Percentiles rank a stretch among this genome's conserved stretches.
Evolutionary conservation across 2,113 vertebrate species (phyloP).

Genomic region (Speoplatyrhinus poulsoni): DNA sequence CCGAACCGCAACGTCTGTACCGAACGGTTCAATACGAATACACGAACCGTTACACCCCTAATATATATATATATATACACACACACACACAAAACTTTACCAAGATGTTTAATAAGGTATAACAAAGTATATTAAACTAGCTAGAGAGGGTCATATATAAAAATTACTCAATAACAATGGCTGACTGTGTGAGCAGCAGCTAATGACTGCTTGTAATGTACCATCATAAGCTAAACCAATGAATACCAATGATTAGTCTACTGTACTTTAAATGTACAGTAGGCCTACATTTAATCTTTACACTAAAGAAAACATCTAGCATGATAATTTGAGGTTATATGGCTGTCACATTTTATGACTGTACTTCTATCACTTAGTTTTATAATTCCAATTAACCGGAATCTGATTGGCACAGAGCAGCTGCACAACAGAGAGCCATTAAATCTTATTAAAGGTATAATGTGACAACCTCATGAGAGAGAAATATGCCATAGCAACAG

Average conservation of each 20-base stretch:
- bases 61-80: background rate
- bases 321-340: too few species aligned
- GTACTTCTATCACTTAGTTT: background rate
- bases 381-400: background rate
- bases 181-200: background rate
- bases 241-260: background rate
- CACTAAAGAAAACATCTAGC: too few species aligned
- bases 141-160: background rate
- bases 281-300: too few species aligned
- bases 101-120: background rate
- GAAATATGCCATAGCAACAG: constrained; percentile 36
- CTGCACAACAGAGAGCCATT: background rate
- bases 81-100: background rate
- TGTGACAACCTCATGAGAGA: constrained; percentile 37
- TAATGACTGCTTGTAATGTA: constrained; percentile 30
- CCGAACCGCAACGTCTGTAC: too few species aligned
- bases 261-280: too few species aligned
- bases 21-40: too few species aligned
- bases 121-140: background rate
- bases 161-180: constrained; percentile 16
- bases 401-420: background rate
- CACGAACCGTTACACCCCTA: too few species aligned
- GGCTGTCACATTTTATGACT: background rate
- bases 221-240: constrained; percentile 4
- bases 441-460: constrained; percentile 26